These are phyloP conservation scores for Phymastichus coffea DNA, from an alignment of 1,140 invertebrate genomes.

Conservation along the genomic window DNA sequence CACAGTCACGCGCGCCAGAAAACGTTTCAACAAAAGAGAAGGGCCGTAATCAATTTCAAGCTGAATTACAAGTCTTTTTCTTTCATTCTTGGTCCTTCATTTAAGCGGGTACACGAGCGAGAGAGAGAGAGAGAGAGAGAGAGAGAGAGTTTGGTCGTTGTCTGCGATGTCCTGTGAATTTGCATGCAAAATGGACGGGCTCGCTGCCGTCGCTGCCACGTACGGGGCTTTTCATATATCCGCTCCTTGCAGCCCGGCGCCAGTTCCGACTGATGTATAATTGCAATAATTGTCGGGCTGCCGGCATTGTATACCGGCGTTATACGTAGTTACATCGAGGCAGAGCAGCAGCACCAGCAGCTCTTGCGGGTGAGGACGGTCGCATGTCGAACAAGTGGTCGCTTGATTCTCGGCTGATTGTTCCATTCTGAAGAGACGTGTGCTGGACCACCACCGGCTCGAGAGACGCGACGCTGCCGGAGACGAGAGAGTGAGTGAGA, in stretches of 20 bases:
- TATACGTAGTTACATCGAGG: slow-evolving; percentile 26
- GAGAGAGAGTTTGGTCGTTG: background rate
- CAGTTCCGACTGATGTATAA: slow-evolving; percentile 44
- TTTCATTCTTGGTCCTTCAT: background rate
- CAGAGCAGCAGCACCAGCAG: no score
- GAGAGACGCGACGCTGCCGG: background rate
- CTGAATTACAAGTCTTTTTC: slow-evolving; percentile 16
- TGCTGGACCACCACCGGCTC: background rate
- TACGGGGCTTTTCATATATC: background rate
- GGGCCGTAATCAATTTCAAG: slow-evolving; percentile 16
- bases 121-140: no score
- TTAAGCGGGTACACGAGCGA: background rate
- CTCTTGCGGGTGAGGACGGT: slow-evolving; percentile 33
- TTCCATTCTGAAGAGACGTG: slow-evolving; percentile 49
- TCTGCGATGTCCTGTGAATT: slow-evolving; percentile 30
- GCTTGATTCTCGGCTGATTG: slow-evolving; percentile 58
- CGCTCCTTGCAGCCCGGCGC: slow-evolving; percentile 31
- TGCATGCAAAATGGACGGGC: slow-evolving; percentile 42
- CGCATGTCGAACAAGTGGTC: slow-evolving; percentile 54
- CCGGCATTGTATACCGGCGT: slow-evolving; percentile 42
- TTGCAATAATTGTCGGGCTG: slow-evolving; percentile 53
- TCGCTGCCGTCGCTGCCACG: background rate
- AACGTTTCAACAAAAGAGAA: background rate
- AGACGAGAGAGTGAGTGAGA: background rate
- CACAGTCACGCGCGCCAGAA: background rate